Percentiles rank a stretch among this genome's conserved stretches.
Conservation (phyloP, 2,888 invertebrate genomes). For the Apeira syringaria region DNA sequence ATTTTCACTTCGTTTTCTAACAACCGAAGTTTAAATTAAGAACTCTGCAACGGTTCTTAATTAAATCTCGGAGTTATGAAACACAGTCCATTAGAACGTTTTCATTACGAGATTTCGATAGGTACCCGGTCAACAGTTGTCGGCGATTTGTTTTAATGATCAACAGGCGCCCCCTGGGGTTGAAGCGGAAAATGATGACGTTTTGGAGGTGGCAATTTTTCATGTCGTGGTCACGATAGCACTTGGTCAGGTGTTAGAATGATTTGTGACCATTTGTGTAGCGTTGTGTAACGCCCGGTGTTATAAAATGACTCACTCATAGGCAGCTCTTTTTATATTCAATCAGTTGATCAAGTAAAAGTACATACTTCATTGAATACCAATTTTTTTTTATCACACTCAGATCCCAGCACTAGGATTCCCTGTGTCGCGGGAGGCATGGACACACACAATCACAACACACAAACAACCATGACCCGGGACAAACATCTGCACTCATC, state of each 20-base stretch:
- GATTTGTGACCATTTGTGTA: slow-evolving; percentile 61
- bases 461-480: too few relatives aligned
- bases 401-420: too few relatives aligned
- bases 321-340: too few relatives aligned
- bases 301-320: slow-evolving; percentile 33
- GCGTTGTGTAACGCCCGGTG: slow-evolving; percentile 28
- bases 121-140: slow-evolving; percentile 49
- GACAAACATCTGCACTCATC: too few relatives aligned
- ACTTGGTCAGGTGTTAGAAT: slow-evolving; percentile 75
- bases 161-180: slow-evolving; percentile 41
- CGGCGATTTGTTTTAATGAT: slow-evolving; percentile 72
- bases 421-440: too few relatives aligned
- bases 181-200: slow-evolving; percentile 58
- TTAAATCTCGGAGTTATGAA: slow-evolving; percentile 35
- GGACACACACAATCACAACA: too few relatives aligned
- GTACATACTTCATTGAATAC: too few relatives aligned
- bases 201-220: slow-evolving; percentile 74
- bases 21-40: slow-evolving; percentile 27
- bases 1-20: slow-evolving; percentile 23
- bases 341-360: too few relatives aligned
- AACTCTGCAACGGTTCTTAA: slow-evolving; percentile 16
- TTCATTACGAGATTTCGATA: slow-evolving; percentile 22
- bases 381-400: too few relatives aligned
- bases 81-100: slow-evolving; percentile 43
- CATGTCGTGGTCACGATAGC: slow-evolving; percentile 73